A percentile compares a stretch with the other conserved stretches of the same genome.
phyloP scores from a whole-genome alignment of 2,888 invertebrate species.

The Clunio marinus region DNA sequence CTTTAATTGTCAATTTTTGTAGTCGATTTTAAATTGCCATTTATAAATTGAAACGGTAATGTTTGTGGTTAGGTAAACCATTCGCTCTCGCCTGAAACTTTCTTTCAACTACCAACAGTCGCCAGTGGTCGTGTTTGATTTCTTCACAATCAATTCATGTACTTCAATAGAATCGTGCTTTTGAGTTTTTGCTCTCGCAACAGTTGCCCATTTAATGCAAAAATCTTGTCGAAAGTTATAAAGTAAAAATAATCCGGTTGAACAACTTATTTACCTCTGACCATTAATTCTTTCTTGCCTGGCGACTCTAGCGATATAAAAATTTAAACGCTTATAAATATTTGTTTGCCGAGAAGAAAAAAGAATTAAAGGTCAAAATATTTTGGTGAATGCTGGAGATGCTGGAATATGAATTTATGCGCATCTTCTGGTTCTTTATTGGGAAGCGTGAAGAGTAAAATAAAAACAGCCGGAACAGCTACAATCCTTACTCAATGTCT shows the following conservation, averaged over 20 bases:
- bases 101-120: not conserved
- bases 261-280: not conserved
- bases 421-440: not conserved
- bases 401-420: conserved; percentile 2
- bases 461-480: not conserved
- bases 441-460: not conserved
- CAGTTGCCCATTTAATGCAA: conserved; percentile 12
- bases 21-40: not conserved
- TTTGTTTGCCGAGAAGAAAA: no score
- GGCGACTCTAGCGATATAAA: not conserved
- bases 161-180: conserved; percentile 8
- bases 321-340: no score
- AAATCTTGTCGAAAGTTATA: conserved; percentile 15
- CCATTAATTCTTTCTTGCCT: conserved; percentile 13
- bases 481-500: not conserved
- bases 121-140: conserved; percentile 6
- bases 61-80: not conserved
- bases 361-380: conserved; percentile 7
- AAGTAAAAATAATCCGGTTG: not conserved
- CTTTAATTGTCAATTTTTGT: not conserved
- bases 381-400: not conserved
- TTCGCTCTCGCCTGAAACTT: not conserved
- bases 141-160: not conserved
- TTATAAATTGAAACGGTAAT: not conserved
- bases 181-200: not conserved